These are phyloP conservation scores for Lacanobia oleracea DNA, from an alignment of 2,888 invertebrate species.

Conservation along the genomic window DNA sequence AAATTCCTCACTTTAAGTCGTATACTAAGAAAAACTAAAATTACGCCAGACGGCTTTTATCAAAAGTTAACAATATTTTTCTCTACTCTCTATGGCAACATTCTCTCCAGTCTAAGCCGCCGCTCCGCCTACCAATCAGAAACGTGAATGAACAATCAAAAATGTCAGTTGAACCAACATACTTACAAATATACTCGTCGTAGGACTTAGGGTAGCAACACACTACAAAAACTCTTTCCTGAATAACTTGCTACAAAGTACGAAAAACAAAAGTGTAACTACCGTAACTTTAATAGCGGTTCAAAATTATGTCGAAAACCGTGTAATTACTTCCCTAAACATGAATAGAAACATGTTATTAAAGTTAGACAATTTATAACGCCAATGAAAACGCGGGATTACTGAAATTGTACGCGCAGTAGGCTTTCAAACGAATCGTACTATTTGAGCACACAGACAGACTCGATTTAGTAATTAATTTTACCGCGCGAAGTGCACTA, in stretches of 20 bases:
- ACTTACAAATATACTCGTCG: neutral
- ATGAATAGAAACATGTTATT: slow-evolving; percentile 35
- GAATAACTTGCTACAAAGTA: neutral
- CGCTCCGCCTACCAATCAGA: neutral
- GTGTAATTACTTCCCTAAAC: slow-evolving; percentile 4
- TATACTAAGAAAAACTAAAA: neutral
- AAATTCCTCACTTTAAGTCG: neutral
- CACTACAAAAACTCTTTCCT: neutral
- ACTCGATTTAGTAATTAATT: slow-evolving; percentile 90
- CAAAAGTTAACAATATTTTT: neutral
- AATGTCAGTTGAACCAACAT: neutral
- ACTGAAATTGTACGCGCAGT: slow-evolving; percentile 73
- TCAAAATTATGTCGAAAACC: neutral
- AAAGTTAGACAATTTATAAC: slow-evolving; percentile 51
- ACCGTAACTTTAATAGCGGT: neutral
- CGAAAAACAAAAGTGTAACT: slow-evolving; percentile 13
- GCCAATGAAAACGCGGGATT: slow-evolving; percentile 68
- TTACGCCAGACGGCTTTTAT: neutral
- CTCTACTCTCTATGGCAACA: neutral
- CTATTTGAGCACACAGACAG: slow-evolving; percentile 81
- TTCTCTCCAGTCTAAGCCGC: neutral
- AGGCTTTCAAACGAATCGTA: slow-evolving; percentile 81
- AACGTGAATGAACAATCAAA: neutral
- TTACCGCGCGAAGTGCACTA: slow-evolving; percentile 87
- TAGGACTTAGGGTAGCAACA: neutral